Percentiles rank a stretch among this genome's conserved stretches.
These are phyloP conservation scores for Brachypterus glaber DNA, from an alignment of 2,888 invertebrate species.

Conservation along the genomic window DNA sequence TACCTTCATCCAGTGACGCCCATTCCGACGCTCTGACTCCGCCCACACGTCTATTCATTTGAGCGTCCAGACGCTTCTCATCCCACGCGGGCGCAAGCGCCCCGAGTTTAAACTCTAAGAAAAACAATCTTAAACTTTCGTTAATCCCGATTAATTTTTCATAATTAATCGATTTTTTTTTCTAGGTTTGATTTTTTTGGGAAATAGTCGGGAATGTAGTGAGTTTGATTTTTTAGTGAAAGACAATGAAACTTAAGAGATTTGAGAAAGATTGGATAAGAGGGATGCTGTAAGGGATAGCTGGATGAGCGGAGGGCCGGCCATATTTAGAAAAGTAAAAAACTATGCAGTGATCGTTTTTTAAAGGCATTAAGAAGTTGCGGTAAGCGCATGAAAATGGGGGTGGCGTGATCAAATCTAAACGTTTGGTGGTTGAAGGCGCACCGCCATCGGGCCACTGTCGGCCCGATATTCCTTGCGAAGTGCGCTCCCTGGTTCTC, in stretches of 20 bases:
- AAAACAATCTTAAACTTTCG: too few relatives aligned
- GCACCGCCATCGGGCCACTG: conserved; percentile 15
- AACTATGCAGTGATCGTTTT: conserved; percentile 35
- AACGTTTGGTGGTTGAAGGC: conserved; percentile 16
- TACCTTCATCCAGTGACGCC: background rate
- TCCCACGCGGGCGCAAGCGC: conserved; percentile 31
- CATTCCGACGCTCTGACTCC: conserved; percentile 32
- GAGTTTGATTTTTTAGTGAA: too few relatives aligned
- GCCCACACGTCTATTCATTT: conserved; percentile 38
- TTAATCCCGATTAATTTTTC: too few relatives aligned
- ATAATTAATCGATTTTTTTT: too few relatives aligned
- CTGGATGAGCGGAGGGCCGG: conserved; percentile 28
- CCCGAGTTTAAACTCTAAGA: too few relatives aligned
- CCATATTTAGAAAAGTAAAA: conserved; percentile 36
- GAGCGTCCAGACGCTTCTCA: conserved; percentile 32
- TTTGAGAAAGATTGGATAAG: conserved; percentile 9
- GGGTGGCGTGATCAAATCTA: conserved; percentile 36
- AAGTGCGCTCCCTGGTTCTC: conserved; percentile 12
- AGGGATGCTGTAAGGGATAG: conserved; percentile 1
- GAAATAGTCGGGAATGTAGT: too few relatives aligned
- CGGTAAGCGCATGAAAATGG: conserved; percentile 35
- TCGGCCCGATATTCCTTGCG: conserved; percentile 15
- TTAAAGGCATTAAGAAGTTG: conserved; percentile 33
- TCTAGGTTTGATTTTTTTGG: too few relatives aligned
- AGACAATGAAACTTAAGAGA: conserved; percentile 19